Evolutionary conservation across 2,888 invertebrate species (phyloP), one percentile per base, ranked within the genome.

Genomic region (Stenchaetothrips biformis): DNA sequence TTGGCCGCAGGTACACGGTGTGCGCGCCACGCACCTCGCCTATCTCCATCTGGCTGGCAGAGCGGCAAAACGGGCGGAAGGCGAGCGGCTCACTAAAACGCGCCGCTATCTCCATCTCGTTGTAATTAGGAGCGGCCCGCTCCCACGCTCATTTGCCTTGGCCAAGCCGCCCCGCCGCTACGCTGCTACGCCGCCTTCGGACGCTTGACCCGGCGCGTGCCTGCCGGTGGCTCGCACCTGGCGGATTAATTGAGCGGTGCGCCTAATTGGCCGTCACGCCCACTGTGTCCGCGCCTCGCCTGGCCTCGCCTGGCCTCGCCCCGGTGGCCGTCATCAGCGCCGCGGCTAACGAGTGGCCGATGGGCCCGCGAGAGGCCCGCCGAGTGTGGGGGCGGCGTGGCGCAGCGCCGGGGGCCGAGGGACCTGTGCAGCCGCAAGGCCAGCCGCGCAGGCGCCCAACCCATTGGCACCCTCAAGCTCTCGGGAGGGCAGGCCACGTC

Each of bases 171-270:
- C 9, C 7, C 9, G n/a, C 11, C 21, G n/a, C 8, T 25, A 2
- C 25, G 67, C 21, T 25, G 67, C 9, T n/a, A n/a, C n/a, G n/a
- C n/a, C n/a, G n/a, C n/a, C n/a, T n/a, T n/a, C n/a, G n/a, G n/a
- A n/a, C 8, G 59, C 16, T 13, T 53, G 53, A 16, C 18, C 59
- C 16, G 25, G 21, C 21, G 25, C 21, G 21, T 67, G 67, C 21
- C 67, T 11, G 67, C 67, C 67, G 67, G 25, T 11, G 67, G 67
- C 8, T 25, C 37, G 37, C 25, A n/a, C 9, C 67, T 21, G 67
- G 67, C 67, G 18, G 59, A 74, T 74, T 74, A 74, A 74, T 74
- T 74, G 67, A 74, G 67, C 25, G 25, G 25, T 74, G 67, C 67
- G 25, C 25, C 67, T 74, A 74, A 74, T 74, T 74, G 67, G 21